Conservation (phyloP, 2,888 invertebrate species). For the Uloborus plumipes region DNA sequence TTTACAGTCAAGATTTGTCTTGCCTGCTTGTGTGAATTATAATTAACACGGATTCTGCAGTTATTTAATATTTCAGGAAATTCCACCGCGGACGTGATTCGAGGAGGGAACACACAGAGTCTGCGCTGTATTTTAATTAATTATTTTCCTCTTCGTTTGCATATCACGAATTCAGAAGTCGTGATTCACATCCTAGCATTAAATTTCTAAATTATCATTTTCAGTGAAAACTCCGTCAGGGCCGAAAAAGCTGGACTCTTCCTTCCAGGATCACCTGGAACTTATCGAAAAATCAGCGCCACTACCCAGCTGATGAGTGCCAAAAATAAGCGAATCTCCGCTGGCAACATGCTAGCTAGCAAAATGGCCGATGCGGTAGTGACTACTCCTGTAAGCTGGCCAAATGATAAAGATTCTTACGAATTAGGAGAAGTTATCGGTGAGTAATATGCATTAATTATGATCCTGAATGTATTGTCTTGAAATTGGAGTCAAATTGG, state of each 20-base stretch:
- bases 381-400: constrained; percentile 76
- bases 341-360: constrained; percentile 76
- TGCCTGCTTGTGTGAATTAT: no score
- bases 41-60: no score
- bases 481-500: background rate
- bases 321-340: constrained; percentile 69
- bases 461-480: background rate
- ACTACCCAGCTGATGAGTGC: constrained; percentile 56
- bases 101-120: no score
- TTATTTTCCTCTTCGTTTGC: no score
- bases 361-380: constrained; percentile 72
- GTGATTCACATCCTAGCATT: no score
- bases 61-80: no score
- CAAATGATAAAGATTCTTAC: constrained; percentile 92
- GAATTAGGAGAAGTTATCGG: constrained; percentile 94
- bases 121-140: no score
- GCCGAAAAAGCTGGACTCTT: constrained; percentile 47
- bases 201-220: background rate
- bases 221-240: constrained; percentile 35
- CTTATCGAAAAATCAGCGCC: constrained; percentile 65
- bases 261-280: constrained; percentile 62
- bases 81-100: no score
- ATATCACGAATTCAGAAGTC: no score
- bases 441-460: constrained; percentile 74
- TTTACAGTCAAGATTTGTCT: no score